These are phyloP conservation scores for Meandrina meandrites DNA, from an alignment of 92 coral and sea anemone genomes.

Conservation along the genomic window DNA sequence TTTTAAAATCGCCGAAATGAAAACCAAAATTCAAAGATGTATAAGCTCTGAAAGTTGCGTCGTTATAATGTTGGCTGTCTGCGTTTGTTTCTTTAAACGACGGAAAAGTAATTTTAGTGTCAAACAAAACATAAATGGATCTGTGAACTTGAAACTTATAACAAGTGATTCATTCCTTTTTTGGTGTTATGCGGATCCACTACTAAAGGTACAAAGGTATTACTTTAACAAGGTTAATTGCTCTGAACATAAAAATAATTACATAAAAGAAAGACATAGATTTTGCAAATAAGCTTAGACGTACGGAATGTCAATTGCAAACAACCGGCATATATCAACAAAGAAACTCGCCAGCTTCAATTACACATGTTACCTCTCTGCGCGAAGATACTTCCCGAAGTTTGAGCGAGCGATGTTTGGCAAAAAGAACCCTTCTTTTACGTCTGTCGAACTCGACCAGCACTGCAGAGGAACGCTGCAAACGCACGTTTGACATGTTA, in stretches of 20 bases:
- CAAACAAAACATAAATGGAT: not conserved
- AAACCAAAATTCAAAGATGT: not conserved
- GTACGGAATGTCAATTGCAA: not conserved
- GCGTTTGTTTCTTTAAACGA: not conserved
- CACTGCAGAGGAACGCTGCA: not conserved
- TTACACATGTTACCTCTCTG: not conserved
- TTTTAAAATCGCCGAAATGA: not conserved
- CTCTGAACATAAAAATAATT: not conserved
- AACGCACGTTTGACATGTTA: not conserved
- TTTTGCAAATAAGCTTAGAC: not conserved
- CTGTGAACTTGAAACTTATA: not conserved
- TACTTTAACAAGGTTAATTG: no score
- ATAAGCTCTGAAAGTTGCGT: not conserved
- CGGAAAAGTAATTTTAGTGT: not conserved
- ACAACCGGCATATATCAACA: not conserved
- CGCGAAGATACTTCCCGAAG: slow-evolving; percentile 7
- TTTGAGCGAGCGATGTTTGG: slow-evolving; percentile 16
- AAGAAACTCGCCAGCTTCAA: not conserved
- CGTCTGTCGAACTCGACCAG: not conserved
- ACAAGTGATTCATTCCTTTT: not conserved
- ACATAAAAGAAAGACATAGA: not conserved
- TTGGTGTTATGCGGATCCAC: not conserved
- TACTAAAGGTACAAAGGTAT: not conserved
- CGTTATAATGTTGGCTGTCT: not conserved
- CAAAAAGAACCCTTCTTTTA: slow-evolving; percentile 4